Evolutionary conservation across 2,888 invertebrate genomes (phyloP).

Genomic region (Hyalella azteca): DNA sequence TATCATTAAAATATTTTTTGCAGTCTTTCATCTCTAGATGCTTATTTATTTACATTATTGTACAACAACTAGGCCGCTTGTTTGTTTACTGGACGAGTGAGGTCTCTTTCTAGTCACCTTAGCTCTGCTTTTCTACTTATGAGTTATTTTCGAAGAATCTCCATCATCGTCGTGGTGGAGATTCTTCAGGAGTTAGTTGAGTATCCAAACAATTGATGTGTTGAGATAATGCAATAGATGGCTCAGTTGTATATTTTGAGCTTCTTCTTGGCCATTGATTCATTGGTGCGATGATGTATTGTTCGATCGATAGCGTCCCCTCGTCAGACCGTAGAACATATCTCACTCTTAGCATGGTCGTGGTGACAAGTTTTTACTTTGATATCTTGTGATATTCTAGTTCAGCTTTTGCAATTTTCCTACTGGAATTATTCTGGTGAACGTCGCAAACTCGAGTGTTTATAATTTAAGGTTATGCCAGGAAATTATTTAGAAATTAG

Average conservation of each 20-base stretch:
- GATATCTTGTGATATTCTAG: conserved; percentile 33
- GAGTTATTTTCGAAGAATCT: too few species aligned
- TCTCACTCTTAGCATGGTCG: not conserved
- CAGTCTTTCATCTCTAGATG: conserved; percentile 22
- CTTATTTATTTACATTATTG: conserved; percentile 20
- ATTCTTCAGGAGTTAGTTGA: too few species aligned
- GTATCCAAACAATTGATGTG: too few species aligned
- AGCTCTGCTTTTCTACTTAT: not conserved
- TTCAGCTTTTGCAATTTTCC: not conserved
- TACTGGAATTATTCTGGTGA: conserved; percentile 4
- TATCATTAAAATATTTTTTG: not conserved
- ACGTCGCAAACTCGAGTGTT: too few species aligned
- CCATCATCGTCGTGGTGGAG: too few species aligned
- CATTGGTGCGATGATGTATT: not conserved
- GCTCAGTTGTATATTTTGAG: too few species aligned
- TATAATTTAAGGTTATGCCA: too few species aligned
- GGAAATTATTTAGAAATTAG: too few species aligned
- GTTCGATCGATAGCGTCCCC: not conserved
- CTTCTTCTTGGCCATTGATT: too few species aligned
- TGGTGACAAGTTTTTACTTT: conserved; percentile 28
- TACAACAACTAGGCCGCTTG: conserved; percentile 1
- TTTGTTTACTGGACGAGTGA: not conserved
- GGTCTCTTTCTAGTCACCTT: conserved; percentile 8
- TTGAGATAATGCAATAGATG: too few species aligned
- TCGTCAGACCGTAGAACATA: too few species aligned